Evolutionary conservation across 2,888 invertebrate species (phyloP).

Genomic region (Nomada fabriciana): DNA sequence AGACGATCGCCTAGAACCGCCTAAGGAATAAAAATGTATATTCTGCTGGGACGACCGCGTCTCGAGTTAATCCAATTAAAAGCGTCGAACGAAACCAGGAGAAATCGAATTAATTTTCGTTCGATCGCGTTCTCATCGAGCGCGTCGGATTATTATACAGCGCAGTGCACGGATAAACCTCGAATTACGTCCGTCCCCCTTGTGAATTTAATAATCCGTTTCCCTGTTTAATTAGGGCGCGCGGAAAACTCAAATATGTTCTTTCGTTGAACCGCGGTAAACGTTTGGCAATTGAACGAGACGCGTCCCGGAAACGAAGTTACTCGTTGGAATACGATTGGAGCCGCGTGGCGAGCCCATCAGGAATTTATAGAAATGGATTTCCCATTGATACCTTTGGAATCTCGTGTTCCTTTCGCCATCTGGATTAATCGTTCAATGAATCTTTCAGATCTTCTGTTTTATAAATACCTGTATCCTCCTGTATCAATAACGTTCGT

Average conservation of each 20-base stretch:
- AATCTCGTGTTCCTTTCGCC: too few species aligned
- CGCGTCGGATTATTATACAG: not conserved
- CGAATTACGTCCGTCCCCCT: slow-evolving; percentile 1
- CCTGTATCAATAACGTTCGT: too few species aligned
- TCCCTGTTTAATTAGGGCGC: slow-evolving; percentile 6
- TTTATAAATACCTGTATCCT: too few species aligned
- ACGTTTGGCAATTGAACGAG: slow-evolving; percentile 4
- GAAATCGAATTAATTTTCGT: slow-evolving; percentile 27
- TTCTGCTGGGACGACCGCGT: too few species aligned
- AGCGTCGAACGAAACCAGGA: slow-evolving; percentile 16
- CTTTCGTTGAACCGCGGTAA: slow-evolving; percentile 2
- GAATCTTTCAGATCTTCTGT: not conserved
- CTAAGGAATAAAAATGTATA: not conserved
- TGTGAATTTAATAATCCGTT: slow-evolving; percentile 25
- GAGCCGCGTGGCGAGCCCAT: not conserved
- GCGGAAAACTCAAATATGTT: slow-evolving; percentile 24
- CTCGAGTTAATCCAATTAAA: slow-evolving; percentile 26
- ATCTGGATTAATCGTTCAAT: not conserved
- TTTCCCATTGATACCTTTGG: not conserved
- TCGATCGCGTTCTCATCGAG: slow-evolving; percentile 4
- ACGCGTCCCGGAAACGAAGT: not conserved
- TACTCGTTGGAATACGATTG: not conserved
- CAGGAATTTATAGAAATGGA: slow-evolving; percentile 4
- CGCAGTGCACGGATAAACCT: not conserved
- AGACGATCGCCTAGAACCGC: not conserved